Evolutionary conservation across 2,113 vertebrate species (phyloP).

Genomic region (Xiphophorus maculatus): DNA sequence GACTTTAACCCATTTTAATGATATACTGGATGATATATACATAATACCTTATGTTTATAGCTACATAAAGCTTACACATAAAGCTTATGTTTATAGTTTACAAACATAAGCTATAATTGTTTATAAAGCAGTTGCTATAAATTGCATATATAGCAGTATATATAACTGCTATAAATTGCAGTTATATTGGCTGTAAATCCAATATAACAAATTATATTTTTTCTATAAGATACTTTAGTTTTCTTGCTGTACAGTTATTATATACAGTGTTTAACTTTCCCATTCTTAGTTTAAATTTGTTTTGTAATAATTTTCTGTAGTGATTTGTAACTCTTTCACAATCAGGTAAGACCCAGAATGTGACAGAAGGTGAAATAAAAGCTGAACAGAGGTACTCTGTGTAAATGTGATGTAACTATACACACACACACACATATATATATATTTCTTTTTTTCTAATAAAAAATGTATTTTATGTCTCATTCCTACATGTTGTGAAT

Average conservation of each 20-base stretch:
- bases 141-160: too few species aligned
- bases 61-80: too few species aligned
- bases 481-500: not conserved
- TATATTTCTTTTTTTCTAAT: not conserved
- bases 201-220: not conserved
- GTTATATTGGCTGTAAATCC: too few species aligned
- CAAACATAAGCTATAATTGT: too few species aligned
- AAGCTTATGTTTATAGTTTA: too few species aligned
- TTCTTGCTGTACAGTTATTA: slow-evolving; percentile 12
- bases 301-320: not conserved
- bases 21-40: slow-evolving; percentile 5
- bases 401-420: not conserved
- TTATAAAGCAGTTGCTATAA: too few species aligned
- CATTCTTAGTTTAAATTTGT: not conserved
- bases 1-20: slow-evolving; percentile 6
- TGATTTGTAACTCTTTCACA: not conserved
- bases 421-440: too few species aligned
- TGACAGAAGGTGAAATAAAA: not conserved
- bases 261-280: not conserved
- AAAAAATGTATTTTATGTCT: not conserved
- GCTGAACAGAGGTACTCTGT: not conserved
- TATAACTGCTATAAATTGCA: too few species aligned
- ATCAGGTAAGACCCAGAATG: not conserved
- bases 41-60: not conserved
- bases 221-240: not conserved